Evolutionary conservation across 2,888 invertebrate species (phyloP), one percentile per base, ranked within the genome.

Genomic region (Agapostemon virescens): DNA sequence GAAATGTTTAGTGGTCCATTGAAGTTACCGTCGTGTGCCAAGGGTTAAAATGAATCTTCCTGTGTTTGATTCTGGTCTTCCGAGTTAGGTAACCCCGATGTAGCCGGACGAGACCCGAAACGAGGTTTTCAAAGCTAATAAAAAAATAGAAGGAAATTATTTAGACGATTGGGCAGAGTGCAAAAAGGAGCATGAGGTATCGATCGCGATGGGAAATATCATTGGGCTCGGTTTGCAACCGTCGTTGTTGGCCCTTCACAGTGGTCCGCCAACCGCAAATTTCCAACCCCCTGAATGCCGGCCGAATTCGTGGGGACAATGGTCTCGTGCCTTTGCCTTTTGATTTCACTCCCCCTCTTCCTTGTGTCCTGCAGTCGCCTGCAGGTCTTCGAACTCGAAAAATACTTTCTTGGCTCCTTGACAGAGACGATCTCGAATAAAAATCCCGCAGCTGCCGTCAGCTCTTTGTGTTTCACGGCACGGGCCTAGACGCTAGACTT

Each of bases 371-470:
- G 74, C 76, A 77, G 58, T 83, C 75, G 75, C 69, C 84, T 26
- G 77, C 83, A 80, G 84, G 84, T 86, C 86, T 86, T 74, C 82
- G 81, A 86, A 66, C 77, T 77, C 71, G 69, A 81, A 52, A 77
- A 72, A 77, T 55, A 74, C 71, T 78, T 79, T 74, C 38, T 80
- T 71, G 74, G 82, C 82, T 82, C 61, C 79, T 81, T 77, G 79
- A 83, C 77, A 81, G 77, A 77, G 79, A 80, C 81, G 85, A 86
- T 80, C 78, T 81, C 86, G 83, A 89, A 88, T 88, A 85, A 86
- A 88, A 89, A 85, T 89, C 80, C 30, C 58, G 84, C 90, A 90
- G 90, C 89, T 90, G 90, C 87, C 82, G 75, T 75, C 33, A n/a
- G 61, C 71, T 68, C 77, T 81, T 87, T 88, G 85, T 87, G 58